A percentile compares a stretch with the other conserved stretches of the same genome.
Conservation (phyloP, 2,113 vertebrate species). For the Platysternon megacephalum region DNA sequence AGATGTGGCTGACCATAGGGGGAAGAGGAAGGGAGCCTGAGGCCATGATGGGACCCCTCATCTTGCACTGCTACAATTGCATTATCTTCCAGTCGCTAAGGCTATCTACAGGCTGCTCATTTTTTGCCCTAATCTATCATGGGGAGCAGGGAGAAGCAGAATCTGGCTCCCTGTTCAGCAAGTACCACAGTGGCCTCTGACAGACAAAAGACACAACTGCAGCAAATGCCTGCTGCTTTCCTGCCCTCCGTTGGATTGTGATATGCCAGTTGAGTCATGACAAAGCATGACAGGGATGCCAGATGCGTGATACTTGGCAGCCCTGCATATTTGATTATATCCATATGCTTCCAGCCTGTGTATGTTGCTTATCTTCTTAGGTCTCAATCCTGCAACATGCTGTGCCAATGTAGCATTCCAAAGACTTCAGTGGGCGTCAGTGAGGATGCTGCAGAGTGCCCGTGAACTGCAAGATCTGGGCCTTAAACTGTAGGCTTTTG, state of each 20-base stretch:
- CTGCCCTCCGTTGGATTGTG: not conserved
- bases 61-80: not conserved
- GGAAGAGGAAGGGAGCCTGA: not conserved
- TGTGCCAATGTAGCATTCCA: not conserved
- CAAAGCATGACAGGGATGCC: not conserved
- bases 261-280: not conserved
- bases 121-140: not conserved
- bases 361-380: not conserved
- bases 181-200: not conserved
- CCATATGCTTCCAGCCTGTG: not conserved
- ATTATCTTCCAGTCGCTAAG: not conserved
- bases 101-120: not conserved
- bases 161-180: not conserved
- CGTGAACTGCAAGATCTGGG: not conserved
- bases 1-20: not conserved
- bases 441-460: not conserved
- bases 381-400: not conserved
- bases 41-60: not conserved
- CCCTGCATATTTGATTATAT: not conserved
- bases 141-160: not conserved
- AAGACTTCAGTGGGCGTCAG: not conserved
- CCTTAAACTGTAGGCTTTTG: not conserved
- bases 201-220: not conserved
- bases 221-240: not conserved
- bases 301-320: not conserved